Base-by-base conservation (phyloP, 2,797 vertebrate genomes). In the Pyrocephalus nanus region DNA sequence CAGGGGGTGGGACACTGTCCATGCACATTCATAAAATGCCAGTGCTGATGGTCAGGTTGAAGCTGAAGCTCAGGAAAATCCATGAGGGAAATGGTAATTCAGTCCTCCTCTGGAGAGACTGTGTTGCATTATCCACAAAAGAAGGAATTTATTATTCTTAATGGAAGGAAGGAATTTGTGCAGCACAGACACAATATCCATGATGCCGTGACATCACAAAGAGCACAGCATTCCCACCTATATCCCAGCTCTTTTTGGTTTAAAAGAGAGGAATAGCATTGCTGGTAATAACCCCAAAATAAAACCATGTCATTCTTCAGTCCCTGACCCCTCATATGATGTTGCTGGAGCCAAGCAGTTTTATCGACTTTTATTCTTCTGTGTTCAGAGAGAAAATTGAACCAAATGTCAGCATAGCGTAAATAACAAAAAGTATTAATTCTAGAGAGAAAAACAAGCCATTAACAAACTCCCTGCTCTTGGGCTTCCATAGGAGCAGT, bases 161-260 rank as follows among this genome's bases (percentile, higher is more conserved):
- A 30, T 11, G 78, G 80, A 25, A 67, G 23, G 70, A 84, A 88
- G 74, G 54, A 42, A 43, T 48, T 6, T 45, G 29, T 72, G 54
- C 43, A 40, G n/a, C 55, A 30, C 61, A 18, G 65, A 66, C 32
- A 48, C 47, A 45, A 15, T 0, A 27, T n/a, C 71, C 23, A 0
- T 4, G 20, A 6, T 0, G 2, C 13, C 14, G 0, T 7, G 74
- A 22, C 29, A 42, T 23, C 80, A 48, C 61, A 27, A 15, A 36
- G 53, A 53, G 26, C 70, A 47, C 27, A 11, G 42, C 27, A n/a
- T 61, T 53, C 42, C 72, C 62, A 42, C 47, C 43, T 3, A 4
- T 36, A 15, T 47, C 69, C 66, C 81, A 42, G 1, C 27, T 12
- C 38, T 48, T 43, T 12, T 2, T 2, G 8, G 12, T 72, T 55